Base-by-base conservation (phyloP, 2,888 invertebrate genomes). In the Nemurella pictetii region DNA sequence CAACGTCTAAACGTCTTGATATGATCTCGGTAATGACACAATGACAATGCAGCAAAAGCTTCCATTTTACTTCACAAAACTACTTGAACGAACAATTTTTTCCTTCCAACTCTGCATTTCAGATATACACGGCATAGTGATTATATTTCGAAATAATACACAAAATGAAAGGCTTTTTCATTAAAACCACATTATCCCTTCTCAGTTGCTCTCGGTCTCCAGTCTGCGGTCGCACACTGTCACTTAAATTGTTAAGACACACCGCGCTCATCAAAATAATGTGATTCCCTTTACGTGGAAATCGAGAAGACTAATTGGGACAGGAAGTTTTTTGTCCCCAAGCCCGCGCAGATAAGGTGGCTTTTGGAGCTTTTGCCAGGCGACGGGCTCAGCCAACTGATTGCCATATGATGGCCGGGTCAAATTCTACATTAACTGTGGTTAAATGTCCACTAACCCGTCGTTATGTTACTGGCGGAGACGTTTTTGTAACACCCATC, bases 361-460 rank as follows among this genome's bases (percentile, higher is more conserved):
- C 55, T n/a, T n/a, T n/a, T n/a, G n/a, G n/a, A n/a, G n/a, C n/a
- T n/a, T n/a, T n/a, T n/a, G 20, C 55, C 20, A 20, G 12, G 9
- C 55, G 12, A 55, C 9, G 12, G 55, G 55, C 12, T 7, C 55
- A n/a, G n/a, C 9, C 55, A 55, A 20, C 55, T 55, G 55, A 55
- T 55, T 55, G 55, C 55, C 55, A 55, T 55, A 55, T 55, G 55
- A 55, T 55, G 20, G 26, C 75, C 9, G 75, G 75, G 75, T 27
- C 75, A 75, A 75, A 75, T 0, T 27, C 75, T n/a, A 75, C 75
- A 75, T 75, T 75, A 75, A 25, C 26, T 75, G 27, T n/a, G 75
- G 75, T 75, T 75, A 75, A 75, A 25, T 75, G 75, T 75, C 75
- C 75, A 75, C 75, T 75, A 75, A 75, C 75, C 75, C 5, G 75